A percentile compares a stretch with the other conserved stretches of the same genome.
Evolutionary conservation across 2,888 invertebrate species (phyloP).

Genomic region (Drosophila monieri): DNA sequence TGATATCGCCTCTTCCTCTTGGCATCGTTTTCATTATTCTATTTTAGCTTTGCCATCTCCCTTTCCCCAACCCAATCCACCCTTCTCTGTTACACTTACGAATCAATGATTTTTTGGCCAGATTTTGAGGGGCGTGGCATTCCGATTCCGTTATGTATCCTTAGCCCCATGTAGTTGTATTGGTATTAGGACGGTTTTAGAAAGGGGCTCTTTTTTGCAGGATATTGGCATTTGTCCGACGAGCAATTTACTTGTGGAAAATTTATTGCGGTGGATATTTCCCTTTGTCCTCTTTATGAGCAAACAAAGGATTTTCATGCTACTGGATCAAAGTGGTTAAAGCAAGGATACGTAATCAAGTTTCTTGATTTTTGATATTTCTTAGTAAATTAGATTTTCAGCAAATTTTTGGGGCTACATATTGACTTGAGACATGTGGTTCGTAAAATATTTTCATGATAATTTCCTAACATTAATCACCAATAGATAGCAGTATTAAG

Average conservation of each 20-base stretch:
- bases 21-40: constrained; percentile 72
- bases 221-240: constrained; percentile 38
- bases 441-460: background rate
- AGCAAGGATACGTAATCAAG: constrained; percentile 24
- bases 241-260: constrained; percentile 67
- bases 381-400: background rate
- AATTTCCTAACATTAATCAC: too few species aligned
- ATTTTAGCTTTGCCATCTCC: constrained; percentile 50
- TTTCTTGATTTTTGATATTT: background rate
- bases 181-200: constrained; percentile 14
- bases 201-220: constrained; percentile 8
- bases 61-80: constrained; percentile 4
- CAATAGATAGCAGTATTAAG: background rate
- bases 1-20: constrained; percentile 69
- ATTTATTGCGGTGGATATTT: constrained; percentile 65
- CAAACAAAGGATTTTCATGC: constrained; percentile 35
- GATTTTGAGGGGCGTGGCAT: constrained; percentile 67
- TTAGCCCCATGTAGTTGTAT: constrained; percentile 19
- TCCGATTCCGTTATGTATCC: constrained; percentile 41
- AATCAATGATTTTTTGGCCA: constrained; percentile 72
- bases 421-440: background rate
- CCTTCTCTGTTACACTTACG: constrained; percentile 60
- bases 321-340: constrained; percentile 2
- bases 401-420: too few species aligned
- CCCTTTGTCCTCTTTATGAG: constrained; percentile 64